Conservation (phyloP, 2,113 vertebrate genomes). For the Saimiri boliviensis region DNA sequence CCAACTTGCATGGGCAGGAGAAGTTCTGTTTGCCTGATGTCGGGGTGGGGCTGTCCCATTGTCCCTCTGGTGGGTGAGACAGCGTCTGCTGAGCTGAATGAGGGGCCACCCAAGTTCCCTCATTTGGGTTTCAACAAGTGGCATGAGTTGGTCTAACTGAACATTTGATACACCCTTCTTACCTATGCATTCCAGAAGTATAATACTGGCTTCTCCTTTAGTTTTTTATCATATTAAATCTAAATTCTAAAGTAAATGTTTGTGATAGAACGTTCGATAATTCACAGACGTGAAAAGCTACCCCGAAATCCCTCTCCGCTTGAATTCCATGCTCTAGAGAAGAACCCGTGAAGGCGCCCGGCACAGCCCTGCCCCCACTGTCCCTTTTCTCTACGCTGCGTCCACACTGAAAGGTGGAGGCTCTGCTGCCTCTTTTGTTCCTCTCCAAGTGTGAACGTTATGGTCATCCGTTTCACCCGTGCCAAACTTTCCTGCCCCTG, state of each 20-base stretch:
- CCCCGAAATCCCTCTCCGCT: not conserved
- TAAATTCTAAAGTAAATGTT: not conserved
- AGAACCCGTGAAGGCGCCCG: accelerated
- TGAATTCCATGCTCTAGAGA: too few species aligned
- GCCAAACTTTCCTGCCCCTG: not conserved
- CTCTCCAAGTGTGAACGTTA: not conserved
- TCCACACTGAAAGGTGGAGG: not conserved
- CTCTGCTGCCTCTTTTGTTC: not conserved
- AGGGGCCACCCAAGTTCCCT: not conserved
- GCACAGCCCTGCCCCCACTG: not conserved
- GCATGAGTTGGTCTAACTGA: not conserved
- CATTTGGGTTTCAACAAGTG: not conserved
- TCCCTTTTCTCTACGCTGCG: not conserved
- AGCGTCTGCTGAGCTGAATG: not conserved
- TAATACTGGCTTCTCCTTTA: not conserved
- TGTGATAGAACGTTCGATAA: not conserved
- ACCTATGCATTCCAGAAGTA: not conserved
- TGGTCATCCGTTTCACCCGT: not conserved
- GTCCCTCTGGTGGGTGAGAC: not conserved
- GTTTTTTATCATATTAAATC: not conserved
- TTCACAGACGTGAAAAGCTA: too few species aligned
- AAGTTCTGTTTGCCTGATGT: not conserved
- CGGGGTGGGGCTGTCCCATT: not conserved
- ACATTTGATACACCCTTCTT: not conserved
- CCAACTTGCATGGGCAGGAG: not conserved